Evolutionary conservation across 2,113 vertebrate genomes (phyloP).

Genomic region (Neodon shergylaensis): DNA sequence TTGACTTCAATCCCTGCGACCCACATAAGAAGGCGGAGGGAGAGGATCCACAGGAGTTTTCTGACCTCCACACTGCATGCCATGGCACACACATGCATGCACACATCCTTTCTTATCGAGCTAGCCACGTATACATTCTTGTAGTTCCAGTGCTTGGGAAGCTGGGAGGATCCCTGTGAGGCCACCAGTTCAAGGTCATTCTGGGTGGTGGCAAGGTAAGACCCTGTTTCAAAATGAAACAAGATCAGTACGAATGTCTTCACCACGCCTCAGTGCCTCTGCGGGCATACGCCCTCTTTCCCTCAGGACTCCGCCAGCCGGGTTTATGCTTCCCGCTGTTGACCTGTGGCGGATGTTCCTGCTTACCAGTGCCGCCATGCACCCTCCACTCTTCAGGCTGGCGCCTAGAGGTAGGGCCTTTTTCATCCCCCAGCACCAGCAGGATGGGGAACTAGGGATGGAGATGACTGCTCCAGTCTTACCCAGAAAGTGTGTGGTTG

Average conservation of each 20-base stretch:
- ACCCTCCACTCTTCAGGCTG: background rate
- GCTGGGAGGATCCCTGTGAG: background rate
- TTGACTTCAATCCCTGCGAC: background rate
- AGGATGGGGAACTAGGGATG: background rate
- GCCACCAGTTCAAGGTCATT: background rate
- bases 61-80: background rate
- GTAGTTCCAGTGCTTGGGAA: background rate
- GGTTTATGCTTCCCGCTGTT: background rate
- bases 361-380: background rate
- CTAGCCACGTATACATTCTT: background rate
- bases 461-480: background rate
- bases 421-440: background rate
- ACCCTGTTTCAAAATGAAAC: background rate
- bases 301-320: background rate
- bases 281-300: background rate
- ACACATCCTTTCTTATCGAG: background rate
- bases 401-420: background rate
- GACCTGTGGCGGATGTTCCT: background rate
- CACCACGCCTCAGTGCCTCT: background rate
- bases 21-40: background rate
- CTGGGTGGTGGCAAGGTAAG: background rate
- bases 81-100: background rate
- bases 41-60: background rate
- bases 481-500: background rate
- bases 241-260: background rate